Base-by-base conservation (phyloP, 2,888 invertebrate species). In the Scelioninae gen. 2 region DNA sequence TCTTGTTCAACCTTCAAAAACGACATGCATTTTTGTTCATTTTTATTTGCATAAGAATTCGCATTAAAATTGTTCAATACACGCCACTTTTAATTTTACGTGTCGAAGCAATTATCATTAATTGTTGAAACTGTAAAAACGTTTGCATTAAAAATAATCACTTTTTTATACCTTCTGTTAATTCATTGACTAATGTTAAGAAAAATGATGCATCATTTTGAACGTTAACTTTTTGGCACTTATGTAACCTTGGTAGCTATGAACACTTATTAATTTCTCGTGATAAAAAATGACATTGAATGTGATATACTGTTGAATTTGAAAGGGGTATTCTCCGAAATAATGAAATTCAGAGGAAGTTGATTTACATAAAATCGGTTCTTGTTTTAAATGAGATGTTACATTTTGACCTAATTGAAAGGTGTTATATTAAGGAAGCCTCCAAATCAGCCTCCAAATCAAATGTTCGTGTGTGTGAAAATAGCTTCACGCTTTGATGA, bases 321-420 rank as follows among this genome's bases (percentile, higher is more conserved):
- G 15, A 48, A 57, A 37, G 41, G 28, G 45, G 43, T 64, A 50
- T 63, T 53, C 64, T 46, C 18, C 28, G 53, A 37, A 53, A 64
- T 35, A 53, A 45, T 64, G 35, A 13, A 53, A 53, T 64, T 64
- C 64, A 7, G 25, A 10, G 31, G 65, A 65, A 65, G 11, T 11
- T 4, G 3, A 65, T 65, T 65, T 39, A 35, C 65, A 48, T 50
- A 41, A 31, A 50, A 50, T 50, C 13, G 31, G 22, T 11, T 50
- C 57, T 67, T 41, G 65, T 67, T 67, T 39, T n/a, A 50, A 67
- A 67, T 67, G 33, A 67, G 65, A 67, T 16, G 65, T 58, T 58
- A 67, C 58, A 67, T 58, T 67, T 67, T 37, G 11, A 43, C 57
- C 25, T 67, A 58, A 67, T 58, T 58, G 43, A 50, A 58, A 58